Evolutionary conservation across 2,113 vertebrate species (phyloP).

Genomic region (Gallinago media): DNA sequence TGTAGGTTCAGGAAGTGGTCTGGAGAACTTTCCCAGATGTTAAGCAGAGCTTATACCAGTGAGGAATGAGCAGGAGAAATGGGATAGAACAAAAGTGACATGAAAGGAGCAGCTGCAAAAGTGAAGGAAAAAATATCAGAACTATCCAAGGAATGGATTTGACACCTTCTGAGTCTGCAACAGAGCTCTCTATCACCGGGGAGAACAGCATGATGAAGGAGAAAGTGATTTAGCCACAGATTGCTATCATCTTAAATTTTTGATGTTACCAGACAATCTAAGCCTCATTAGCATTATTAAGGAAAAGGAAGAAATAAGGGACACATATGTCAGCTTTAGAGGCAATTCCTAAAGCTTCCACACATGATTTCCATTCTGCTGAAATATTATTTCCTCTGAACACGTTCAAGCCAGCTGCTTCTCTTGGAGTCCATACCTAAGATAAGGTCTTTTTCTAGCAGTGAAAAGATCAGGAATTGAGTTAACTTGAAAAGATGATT

Average conservation of each 20-base stretch:
- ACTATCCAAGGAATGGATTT: not conserved
- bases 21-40: slow-evolving; percentile 31
- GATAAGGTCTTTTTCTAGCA: not conserved
- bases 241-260: not conserved
- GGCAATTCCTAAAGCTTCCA: not conserved
- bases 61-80: not conserved
- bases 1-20: not conserved
- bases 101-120: not conserved
- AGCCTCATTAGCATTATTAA: not conserved
- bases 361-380: not conserved
- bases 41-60: not conserved
- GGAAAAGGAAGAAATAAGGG: not conserved
- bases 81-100: not conserved
- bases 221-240: not conserved
- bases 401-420: not conserved
- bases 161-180: not conserved
- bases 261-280: not conserved
- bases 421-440: not conserved
- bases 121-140: not conserved
- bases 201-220: not conserved
- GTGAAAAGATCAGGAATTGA: not conserved
- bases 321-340: not conserved
- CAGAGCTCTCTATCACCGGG: not conserved
- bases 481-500: not conserved
- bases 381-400: slow-evolving; percentile 20